phyloP scores from a whole-genome alignment of 2,113 vertebrate genomes.

The Salminus brasiliensis region DNA sequence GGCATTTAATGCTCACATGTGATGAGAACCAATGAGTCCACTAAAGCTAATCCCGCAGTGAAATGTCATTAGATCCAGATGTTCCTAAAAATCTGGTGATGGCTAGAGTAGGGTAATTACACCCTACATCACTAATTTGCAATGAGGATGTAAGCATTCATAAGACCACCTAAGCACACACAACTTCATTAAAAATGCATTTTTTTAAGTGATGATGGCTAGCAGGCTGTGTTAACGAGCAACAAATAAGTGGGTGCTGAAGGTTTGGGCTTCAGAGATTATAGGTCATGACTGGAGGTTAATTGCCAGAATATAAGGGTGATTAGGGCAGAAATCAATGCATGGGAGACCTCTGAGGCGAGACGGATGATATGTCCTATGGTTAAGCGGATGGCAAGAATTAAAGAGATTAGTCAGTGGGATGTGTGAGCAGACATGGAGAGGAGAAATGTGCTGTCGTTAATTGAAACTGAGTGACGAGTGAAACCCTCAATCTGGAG shows the following conservation, averaged over 20 bases:
- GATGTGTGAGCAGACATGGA: slow-evolving; percentile 44
- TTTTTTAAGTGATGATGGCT: slow-evolving; percentile 36
- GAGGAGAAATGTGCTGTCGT: slow-evolving; percentile 44
- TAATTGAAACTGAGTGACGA: slow-evolving; percentile 6
- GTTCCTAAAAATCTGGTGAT: neutral
- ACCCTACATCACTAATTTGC: neutral
- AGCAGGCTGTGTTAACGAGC: slow-evolving; percentile 63
- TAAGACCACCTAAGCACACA: neutral
- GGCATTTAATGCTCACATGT: neutral
- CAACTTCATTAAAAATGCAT: slow-evolving; percentile 15
- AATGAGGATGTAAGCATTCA: neutral
- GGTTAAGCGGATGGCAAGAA: slow-evolving; percentile 60
- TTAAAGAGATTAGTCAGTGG: slow-evolving; percentile 68
- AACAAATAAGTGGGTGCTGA: slow-evolving; percentile 48
- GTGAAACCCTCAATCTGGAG: neutral
- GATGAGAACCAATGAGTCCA: neutral
- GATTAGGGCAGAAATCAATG: slow-evolving; percentile 68
- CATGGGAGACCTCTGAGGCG: slow-evolving; percentile 65
- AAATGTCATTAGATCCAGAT: slow-evolving; percentile 22
- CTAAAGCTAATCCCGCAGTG: neutral
- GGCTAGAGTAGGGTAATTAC: slow-evolving; percentile 1
- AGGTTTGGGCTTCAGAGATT: slow-evolving; percentile 63
- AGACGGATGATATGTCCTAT: slow-evolving; percentile 58
- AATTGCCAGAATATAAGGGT: slow-evolving; percentile 73
- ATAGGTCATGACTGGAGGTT: slow-evolving; percentile 74